Evolutionary conservation across 1,140 invertebrate genomes (phyloP).

Genomic region (Apis laboriosa): DNA sequence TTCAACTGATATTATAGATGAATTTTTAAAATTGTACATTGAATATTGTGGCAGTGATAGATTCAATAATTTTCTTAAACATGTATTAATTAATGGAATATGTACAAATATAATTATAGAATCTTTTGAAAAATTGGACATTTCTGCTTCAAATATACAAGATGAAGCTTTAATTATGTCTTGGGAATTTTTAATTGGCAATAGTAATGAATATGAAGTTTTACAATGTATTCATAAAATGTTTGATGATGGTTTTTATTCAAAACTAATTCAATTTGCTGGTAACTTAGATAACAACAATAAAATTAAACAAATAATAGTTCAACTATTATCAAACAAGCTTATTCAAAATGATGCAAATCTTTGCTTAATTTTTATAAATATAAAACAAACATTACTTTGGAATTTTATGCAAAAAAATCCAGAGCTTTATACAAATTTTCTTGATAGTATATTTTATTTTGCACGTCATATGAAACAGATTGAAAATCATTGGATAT

Average conservation of each 20-base stretch:
- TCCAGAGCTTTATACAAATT: constrained; percentile 78
- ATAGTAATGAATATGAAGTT: constrained; percentile 69
- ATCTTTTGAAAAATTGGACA: constrained; percentile 63
- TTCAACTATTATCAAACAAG: constrained; percentile 76
- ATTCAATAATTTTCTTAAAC: constrained; percentile 65
- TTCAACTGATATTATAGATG: constrained; percentile 63
- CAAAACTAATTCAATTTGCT: constrained; percentile 63
- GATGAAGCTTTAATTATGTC: constrained; percentile 69
- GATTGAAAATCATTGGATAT: constrained; percentile 73
- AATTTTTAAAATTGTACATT: constrained; percentile 70
- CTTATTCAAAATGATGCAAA: constrained; percentile 76
- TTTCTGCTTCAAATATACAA: constrained; percentile 62
- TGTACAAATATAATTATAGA: constrained; percentile 67
- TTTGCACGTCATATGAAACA: constrained; percentile 79
- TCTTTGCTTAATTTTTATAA: constrained; percentile 79
- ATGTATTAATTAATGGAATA: constrained; percentile 62
- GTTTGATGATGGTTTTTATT: constrained; percentile 70
- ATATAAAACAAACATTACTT: constrained; percentile 77
- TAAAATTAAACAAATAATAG: constrained; percentile 77
- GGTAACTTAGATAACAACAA: constrained; percentile 65
- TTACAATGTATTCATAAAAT: constrained; percentile 70
- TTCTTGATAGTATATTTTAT: constrained; percentile 82
- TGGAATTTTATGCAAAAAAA: constrained; percentile 77
- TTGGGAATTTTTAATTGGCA: constrained; percentile 73
- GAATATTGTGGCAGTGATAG: constrained; percentile 68